A percentile compares a stretch with the other conserved stretches of the same genome.
Conservation (phyloP, 2,797 vertebrate species). For the Oreortyx pictus region DNA sequence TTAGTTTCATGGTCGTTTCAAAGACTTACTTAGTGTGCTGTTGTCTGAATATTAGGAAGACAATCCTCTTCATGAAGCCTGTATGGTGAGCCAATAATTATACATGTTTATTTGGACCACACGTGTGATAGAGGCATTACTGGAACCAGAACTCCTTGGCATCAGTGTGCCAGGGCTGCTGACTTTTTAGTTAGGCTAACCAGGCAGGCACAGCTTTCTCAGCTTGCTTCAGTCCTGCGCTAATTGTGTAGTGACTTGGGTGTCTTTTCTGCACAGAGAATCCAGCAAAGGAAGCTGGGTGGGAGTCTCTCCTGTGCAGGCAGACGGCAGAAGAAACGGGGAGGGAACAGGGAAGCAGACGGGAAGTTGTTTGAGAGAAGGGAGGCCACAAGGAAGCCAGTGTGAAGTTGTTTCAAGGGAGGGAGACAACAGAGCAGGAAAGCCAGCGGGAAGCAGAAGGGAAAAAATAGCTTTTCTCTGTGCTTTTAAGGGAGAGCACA, state of each 20-base stretch:
- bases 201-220: not conserved
- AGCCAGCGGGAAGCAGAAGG: constrained; percentile 61
- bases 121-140: not conserved
- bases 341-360: constrained; percentile 57
- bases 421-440: constrained; percentile 66
- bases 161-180: not conserved
- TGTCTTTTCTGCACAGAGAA: constrained; percentile 25
- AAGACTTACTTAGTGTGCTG: not conserved
- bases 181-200: not conserved
- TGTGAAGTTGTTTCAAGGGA: constrained; percentile 70
- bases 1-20: not conserved
- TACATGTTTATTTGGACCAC: not conserved
- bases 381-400: constrained; percentile 59
- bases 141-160: not conserved
- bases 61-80: not conserved
- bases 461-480: constrained; percentile 67
- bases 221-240: constrained; percentile 25
- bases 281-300: constrained; percentile 59
- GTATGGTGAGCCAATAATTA: not conserved
- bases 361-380: constrained; percentile 70
- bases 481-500: constrained; percentile 53
- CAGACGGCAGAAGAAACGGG: constrained; percentile 54
- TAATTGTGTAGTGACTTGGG: not conserved
- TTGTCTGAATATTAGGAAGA: not conserved
- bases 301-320: constrained; percentile 42